Conservation (phyloP, 2,888 invertebrate genomes). For the Tetragonisca angustula region DNA sequence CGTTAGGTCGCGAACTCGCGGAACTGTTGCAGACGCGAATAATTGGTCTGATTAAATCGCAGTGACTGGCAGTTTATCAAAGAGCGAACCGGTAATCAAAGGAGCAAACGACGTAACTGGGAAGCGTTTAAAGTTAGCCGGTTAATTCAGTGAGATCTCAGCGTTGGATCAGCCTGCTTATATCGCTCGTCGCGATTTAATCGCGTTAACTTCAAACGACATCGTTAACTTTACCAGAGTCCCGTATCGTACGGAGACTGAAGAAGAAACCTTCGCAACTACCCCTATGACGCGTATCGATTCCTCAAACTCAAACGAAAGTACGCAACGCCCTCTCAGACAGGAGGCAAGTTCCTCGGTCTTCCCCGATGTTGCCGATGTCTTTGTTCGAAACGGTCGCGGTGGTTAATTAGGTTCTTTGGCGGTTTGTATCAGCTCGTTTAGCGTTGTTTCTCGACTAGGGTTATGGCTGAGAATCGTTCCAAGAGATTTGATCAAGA, state of each 20-base stretch:
- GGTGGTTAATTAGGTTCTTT: not conserved
- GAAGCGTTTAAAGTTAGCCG: constrained; percentile 22
- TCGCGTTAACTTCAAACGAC: constrained; percentile 56
- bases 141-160: constrained; percentile 25
- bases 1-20: not conserved
- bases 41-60: constrained; percentile 20
- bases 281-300: constrained; percentile 34
- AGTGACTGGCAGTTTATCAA: not conserved
- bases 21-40: not conserved
- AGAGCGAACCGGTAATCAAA: constrained; percentile 28
- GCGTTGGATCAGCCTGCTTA: constrained; percentile 24
- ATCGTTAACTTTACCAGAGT: constrained; percentile 36
- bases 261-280: constrained; percentile 30
- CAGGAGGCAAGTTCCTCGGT: not conserved
- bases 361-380: no score
- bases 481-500: no score
- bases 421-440: not conserved
- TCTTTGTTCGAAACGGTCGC: not conserved
- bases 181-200: constrained; percentile 39
- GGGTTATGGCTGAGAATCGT: no score
- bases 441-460: no score
- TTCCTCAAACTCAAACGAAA: constrained; percentile 23
- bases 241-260: constrained; percentile 4
- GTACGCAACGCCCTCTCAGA: not conserved
- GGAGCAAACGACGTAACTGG: constrained; percentile 34